Percentiles rank a stretch among this genome's conserved stretches.
Evolutionary conservation across 2,113 vertebrate species (phyloP).

Genomic region (Chamaetylas fuelleborni): DNA sequence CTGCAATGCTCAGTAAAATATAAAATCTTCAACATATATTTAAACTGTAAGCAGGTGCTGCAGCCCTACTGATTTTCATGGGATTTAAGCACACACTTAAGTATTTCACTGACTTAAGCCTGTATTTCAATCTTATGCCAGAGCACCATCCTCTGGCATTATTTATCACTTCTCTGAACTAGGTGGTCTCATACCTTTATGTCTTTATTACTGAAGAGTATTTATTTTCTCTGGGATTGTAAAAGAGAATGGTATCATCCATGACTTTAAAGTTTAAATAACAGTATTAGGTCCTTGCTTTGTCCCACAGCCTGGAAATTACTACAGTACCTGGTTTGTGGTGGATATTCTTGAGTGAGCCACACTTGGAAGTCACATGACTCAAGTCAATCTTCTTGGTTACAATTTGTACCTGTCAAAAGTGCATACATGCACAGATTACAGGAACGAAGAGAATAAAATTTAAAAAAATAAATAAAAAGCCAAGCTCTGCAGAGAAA

Average conservation of each 20-base stretch:
- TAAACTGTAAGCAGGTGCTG: not conserved
- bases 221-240: not conserved
- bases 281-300: not conserved
- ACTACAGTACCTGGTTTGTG: conserved; percentile 88
- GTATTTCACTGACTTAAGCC: not conserved
- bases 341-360: conserved; percentile 91
- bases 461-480: not conserved
- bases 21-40: not conserved
- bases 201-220: not conserved
- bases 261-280: not conserved
- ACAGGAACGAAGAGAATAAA: not conserved
- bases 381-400: conserved; percentile 94
- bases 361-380: conserved; percentile 92
- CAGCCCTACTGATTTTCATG: not conserved
- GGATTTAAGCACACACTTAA: not conserved
- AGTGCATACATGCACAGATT: conserved; percentile 17
- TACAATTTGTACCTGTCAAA: conserved; percentile 87
- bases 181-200: not conserved
- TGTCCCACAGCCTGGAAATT: not conserved
- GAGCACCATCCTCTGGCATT: not conserved
- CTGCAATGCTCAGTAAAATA: not conserved
- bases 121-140: not conserved
- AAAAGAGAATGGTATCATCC: not conserved
- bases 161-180: not conserved
- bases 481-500: not conserved